A percentile compares a stretch with the other conserved stretches of the same genome.
Conservation (phyloP, 2,113 vertebrate species). For the Cyprinodon tularosa region DNA sequence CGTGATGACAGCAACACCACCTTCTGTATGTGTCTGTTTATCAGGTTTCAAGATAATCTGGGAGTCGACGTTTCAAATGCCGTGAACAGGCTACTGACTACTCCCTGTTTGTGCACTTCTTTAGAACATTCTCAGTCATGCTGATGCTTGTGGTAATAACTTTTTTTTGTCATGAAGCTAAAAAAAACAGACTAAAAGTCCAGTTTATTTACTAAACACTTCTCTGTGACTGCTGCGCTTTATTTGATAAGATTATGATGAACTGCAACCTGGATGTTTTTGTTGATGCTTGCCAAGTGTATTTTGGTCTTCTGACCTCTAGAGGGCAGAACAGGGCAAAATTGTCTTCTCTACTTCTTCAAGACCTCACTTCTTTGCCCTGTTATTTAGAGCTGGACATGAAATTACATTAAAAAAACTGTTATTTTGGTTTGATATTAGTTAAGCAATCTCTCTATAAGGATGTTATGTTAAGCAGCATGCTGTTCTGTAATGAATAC, state of each 20-base stretch:
- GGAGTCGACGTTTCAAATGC: too few species aligned
- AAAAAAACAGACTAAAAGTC: neutral
- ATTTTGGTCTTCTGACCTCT: constrained; percentile 9
- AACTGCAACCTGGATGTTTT: neutral
- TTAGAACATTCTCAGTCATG: neutral
- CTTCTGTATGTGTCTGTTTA: neutral
- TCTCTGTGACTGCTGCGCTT: too few species aligned
- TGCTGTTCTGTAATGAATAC: neutral
- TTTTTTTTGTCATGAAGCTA: neutral
- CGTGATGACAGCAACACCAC: neutral
- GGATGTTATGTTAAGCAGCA: neutral
- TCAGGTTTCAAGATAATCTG: neutral
- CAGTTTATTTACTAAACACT: neutral
- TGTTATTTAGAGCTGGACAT: neutral
- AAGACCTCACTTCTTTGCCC: neutral
- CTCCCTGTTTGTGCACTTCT: too few species aligned
- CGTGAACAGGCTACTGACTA: too few species aligned
- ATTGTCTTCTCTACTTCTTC: neutral
- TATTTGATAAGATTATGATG: too few species aligned
- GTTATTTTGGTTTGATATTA: too few species aligned
- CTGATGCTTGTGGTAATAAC: neutral
- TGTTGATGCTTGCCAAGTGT: neutral
- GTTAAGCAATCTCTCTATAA: neutral
- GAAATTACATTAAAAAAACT: neutral
- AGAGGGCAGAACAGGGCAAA: constrained; percentile 13